Evolutionary conservation across 2,888 invertebrate species (phyloP).

Genomic region (Tetanocera ferruginea): DNA sequence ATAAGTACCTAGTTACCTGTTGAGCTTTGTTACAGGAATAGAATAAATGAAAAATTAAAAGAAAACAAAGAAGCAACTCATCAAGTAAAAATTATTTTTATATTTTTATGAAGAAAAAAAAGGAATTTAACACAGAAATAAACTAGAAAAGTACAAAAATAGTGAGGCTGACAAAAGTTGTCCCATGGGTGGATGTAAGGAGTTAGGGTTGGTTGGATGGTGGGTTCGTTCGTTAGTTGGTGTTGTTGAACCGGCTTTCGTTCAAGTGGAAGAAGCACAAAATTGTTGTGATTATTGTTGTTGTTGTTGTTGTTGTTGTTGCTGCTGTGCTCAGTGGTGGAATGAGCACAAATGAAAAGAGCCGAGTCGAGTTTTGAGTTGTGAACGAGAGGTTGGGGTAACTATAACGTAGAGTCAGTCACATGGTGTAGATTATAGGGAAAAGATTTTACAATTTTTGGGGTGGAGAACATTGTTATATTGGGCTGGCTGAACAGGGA

Average conservation of each 20-base stretch:
- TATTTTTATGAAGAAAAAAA: neutral
- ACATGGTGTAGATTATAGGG: conserved; percentile 18
- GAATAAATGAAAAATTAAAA: neutral
- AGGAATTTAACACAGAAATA: conserved; percentile 2
- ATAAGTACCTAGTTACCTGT: too few species aligned
- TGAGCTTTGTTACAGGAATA: neutral
- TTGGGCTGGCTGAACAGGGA: conserved; percentile 33
- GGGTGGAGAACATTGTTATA: conserved; percentile 30
- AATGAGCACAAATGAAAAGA: conserved; percentile 1
- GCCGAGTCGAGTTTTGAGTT: neutral
- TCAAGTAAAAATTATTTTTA: neutral
- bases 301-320: conserved; percentile 26
- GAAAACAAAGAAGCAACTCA: neutral
- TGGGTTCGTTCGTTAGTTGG: conserved; percentile 31
- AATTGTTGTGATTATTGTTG: conserved; percentile 35
- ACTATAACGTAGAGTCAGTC: too few species aligned
- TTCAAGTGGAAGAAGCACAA: conserved; percentile 36
- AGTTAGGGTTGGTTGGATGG: conserved; percentile 9
- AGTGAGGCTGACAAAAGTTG: conserved; percentile 16
- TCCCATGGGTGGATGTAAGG: conserved; percentile 42
- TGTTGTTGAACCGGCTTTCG: conserved; percentile 54
- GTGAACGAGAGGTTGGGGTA: too few species aligned
- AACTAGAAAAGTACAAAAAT: conserved; percentile 4
- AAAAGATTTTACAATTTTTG: conserved; percentile 19
- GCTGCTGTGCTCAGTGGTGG: conserved; percentile 34